These are phyloP conservation scores for Agonopterix alstromeriana DNA, from an alignment of 2,888 invertebrate species.

Conservation along the genomic window DNA sequence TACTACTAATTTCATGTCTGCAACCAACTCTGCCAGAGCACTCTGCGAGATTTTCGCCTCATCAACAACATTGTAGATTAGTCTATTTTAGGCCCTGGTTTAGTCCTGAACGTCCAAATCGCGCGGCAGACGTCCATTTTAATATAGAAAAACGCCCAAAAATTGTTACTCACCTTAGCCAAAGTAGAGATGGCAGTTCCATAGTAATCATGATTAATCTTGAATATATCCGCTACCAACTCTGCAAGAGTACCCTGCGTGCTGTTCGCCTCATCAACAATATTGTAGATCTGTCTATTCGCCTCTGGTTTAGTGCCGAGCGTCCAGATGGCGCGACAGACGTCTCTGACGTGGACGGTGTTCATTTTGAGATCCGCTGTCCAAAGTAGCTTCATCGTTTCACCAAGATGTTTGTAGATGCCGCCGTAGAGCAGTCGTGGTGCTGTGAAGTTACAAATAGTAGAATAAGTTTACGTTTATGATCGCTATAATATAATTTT, in stretches of 20 bases:
- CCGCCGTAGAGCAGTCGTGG: constrained; percentile 91
- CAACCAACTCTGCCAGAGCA: constrained; percentile 80
- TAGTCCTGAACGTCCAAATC: constrained; percentile 81
- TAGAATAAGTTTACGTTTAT: background rate
- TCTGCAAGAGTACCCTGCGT: constrained; percentile 91
- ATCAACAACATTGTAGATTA: constrained; percentile 90
- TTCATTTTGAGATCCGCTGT: constrained; percentile 89
- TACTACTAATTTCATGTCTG: too few species aligned
- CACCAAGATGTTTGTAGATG: constrained; percentile 90
- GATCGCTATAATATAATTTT: background rate
- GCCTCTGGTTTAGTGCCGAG: constrained; percentile 75
- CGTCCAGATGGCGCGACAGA: constrained; percentile 89
- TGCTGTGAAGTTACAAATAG: constrained; percentile 61
- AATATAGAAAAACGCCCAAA: constrained; percentile 53
- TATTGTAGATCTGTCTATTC: constrained; percentile 82
- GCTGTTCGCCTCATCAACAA: constrained; percentile 89
- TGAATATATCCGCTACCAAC: constrained; percentile 88
- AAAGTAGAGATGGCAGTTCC: constrained; percentile 88
- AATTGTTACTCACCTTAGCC: constrained; percentile 79
- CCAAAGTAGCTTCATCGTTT: constrained; percentile 96
- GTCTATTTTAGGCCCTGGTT: constrained; percentile 67
- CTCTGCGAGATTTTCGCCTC: constrained; percentile 90
- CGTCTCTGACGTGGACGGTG: constrained; percentile 91
- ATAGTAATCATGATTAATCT: constrained; percentile 91
- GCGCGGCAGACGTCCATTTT: constrained; percentile 90